Evolutionary conservation across 2,888 invertebrate species (phyloP), one percentile per base, ranked within the genome.

Genomic region (Parnassius smintheus): DNA sequence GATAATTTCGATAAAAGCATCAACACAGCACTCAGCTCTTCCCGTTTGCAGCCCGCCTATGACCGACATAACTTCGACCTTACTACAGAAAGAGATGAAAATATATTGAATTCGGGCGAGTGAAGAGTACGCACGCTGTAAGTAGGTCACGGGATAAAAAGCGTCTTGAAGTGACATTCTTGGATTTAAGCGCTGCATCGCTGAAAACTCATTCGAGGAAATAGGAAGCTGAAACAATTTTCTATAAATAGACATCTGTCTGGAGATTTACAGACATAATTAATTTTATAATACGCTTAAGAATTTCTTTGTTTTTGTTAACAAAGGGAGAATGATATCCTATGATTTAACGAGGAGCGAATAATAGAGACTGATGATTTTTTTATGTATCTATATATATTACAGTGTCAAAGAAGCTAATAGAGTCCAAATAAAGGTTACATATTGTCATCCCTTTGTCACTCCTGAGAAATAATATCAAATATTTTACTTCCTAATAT

Each of bases 91-190:
- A 72, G 76, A 75, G 87, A 88, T 65, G 64, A 59, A 66, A 57
- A 67, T 74, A 83, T 66, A 65, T 59, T 44, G 49, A 61, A 48
- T 44, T 22, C 53, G 25, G 45, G n/a, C 18, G 74, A 18, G 65
- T 41, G 73, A 84, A 53, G 70, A 72, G 68, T 81, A 83, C 67
- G 67, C 71, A 73, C 70, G 55, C 78, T 73, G 66, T 81, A 91
- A 88, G 82, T 91, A 82, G 91, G 91, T 91, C 91, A 91, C 83
- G 85, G 86, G 86, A 88, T 83, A 82, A 86, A 64, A 82, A 85
- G 81, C 73, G 80, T 81, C 82, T 84, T 78, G 73, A 75, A 78
- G 75, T 75, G 72, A 77, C 76, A 77, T 78, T 83, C 74, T 75
- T 74, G 72, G 72, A 69, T 68, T 66, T 67, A 71, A 87, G 87